These are phyloP conservation scores for Coelopa pilipes DNA, from an alignment of 2,888 invertebrate species.

Conservation along the genomic window DNA sequence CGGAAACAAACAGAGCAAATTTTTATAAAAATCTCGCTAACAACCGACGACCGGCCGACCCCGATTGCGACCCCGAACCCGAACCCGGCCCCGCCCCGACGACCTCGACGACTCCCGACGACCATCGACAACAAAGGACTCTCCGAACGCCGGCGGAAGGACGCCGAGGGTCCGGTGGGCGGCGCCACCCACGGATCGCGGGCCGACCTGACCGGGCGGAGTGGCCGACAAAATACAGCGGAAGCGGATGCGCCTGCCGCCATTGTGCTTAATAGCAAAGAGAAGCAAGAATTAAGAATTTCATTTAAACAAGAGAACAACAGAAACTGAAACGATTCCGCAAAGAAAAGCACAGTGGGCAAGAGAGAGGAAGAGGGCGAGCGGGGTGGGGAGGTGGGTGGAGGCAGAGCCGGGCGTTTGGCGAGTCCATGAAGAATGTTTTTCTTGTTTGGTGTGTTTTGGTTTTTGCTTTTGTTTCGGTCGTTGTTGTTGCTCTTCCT, in stretches of 20 bases:
- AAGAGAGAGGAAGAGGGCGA: not conserved
- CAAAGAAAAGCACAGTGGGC: slow-evolving; percentile 8
- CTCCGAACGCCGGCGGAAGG: not conserved
- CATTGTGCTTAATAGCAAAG: slow-evolving; percentile 37
- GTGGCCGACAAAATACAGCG: slow-evolving; percentile 31
- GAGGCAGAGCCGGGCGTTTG: not conserved
- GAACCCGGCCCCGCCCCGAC: not conserved
- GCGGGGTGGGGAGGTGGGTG: too few relatives aligned
- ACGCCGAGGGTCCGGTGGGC: not conserved
- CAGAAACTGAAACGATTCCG: not conserved
- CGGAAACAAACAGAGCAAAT: slow-evolving; percentile 3
- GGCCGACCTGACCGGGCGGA: not conserved
- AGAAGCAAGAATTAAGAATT: slow-evolving; percentile 37
- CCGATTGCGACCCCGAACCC: not conserved
- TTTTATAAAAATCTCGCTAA: slow-evolving; percentile 20
- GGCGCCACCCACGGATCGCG: not conserved
- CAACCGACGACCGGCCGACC: not conserved
- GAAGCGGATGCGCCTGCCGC: slow-evolving; percentile 47
- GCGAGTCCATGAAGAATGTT: slow-evolving; percentile 7
- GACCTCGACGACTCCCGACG: not conserved
- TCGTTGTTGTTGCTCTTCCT: not conserved
- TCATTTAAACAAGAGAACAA: slow-evolving; percentile 26
- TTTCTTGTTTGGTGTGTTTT: not conserved
- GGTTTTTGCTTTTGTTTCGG: not conserved
- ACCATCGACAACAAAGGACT: not conserved